These are phyloP conservation scores for Pterocles orientalis DNA, from an alignment of 2,113 vertebrate species.

Conservation along the genomic window DNA sequence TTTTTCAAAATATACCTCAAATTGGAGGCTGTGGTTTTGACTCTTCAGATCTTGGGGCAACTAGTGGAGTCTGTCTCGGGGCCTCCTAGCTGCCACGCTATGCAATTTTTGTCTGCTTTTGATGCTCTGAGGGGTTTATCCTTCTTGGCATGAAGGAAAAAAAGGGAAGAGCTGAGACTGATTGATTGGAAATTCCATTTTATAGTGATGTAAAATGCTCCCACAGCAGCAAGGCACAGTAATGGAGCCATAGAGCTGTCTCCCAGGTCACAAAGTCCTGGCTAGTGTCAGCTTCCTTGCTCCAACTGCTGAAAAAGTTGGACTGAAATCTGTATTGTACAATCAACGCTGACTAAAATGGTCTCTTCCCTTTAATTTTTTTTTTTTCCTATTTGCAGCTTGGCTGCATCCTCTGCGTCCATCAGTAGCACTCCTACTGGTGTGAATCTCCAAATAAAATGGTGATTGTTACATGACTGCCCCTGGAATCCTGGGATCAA, in stretches of 20 bases:
- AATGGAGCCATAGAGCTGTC: background rate
- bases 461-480: background rate
- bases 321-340: background rate
- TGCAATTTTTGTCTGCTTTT: conserved; percentile 12
- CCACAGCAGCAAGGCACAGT: background rate
- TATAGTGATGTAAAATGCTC: background rate
- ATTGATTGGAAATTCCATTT: background rate
- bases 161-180: background rate
- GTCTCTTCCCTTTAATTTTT: background rate
- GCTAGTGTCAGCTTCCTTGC: background rate
- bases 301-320: background rate
- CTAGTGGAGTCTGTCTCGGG: background rate
- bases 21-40: background rate
- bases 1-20: conserved; percentile 39
- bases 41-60: background rate
- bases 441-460: background rate
- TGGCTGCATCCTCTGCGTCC: background rate
- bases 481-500: background rate
- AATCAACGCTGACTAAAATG: background rate
- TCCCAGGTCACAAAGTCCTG: background rate
- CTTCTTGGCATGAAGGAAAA: background rate
- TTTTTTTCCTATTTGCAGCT: background rate
- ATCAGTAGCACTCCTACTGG: background rate
- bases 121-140: background rate
- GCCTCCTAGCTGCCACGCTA: background rate